Evolutionary conservation across 2,888 invertebrate genomes (phyloP), one percentile per base, ranked within the genome.

Genomic region (Uropetala carovei): DNA sequence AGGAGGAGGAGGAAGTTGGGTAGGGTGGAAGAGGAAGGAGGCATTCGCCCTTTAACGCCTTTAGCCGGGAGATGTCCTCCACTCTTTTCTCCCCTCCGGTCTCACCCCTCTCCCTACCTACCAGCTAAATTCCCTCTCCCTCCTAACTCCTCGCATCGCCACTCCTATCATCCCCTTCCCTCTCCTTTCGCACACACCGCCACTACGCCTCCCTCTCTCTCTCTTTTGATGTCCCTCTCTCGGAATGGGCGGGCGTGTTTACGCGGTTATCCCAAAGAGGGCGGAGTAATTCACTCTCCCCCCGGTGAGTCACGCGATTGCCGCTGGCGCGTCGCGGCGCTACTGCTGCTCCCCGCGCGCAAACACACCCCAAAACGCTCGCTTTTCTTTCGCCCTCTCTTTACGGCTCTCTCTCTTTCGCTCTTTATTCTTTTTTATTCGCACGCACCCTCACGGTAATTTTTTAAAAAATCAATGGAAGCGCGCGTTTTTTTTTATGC

Each of bases 241-340:
- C 91, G 8, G 82, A 30, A 82, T 43, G 43, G 13, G 16, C 30
- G 5, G 82, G 43, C 30, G 60, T 86, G 86, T 86, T 86, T 86
- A 60, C 30, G 86, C 14, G 60, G 86, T 86, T 60, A 60, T 27
- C 60, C 30, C 14, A 22, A 60, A 86, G 59, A 58, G 86, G 60
- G 30, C 22, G 86, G 86, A 18, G 86, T 86, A 30, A 86, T 86
- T 86, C 86, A 86, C 86, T 86, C 86, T 86, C 59, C 86, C 86
- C 22, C 22, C 75, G 13, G 16, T 60, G 86, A 86, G 30, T 27
- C 86, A 30, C 59, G 18, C 86, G 86, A 86, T 86, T 86, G 60
- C 86, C 86, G 59, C 86, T 59, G 86, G 86, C 86, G 60, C 27
- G 86, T 86, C 60, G 60, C 59, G 86, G 86, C 86, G 86, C 86